Evolutionary conservation across 2,113 vertebrate species (phyloP), one percentile per base, ranked within the genome.

Genomic region (Alaudala cheleensis): DNA sequence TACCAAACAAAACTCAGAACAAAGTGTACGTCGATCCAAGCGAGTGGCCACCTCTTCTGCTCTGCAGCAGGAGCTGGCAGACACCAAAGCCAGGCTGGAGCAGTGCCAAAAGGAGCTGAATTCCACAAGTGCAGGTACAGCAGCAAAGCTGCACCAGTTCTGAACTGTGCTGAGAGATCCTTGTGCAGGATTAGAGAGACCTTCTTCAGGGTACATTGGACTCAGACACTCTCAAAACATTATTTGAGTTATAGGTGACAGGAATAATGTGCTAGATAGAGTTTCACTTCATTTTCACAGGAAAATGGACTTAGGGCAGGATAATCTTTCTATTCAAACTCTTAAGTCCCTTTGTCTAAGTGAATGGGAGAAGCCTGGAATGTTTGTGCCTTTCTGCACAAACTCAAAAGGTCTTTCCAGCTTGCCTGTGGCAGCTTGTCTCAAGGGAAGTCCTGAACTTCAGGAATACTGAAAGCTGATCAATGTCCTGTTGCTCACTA

Each of bases 11-110:
- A 96, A 91, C 8, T 57, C 67, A 0, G 98, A 84, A 33, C 92
- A 95, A 72, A 71, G 95, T 16, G 18, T 96, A 10, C 98, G 99
- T 3, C 98, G 98, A 23, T 99, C 99, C 66, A 95, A 97, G 87
- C 97, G 99, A 49, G 72, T 98, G 92, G 96, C 96, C 21, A 14
- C 81, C 28, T 67, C 62, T 0, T 92, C 86, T 13, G 7, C 37
- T 82, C 92, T 95, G 45, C 91, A 97, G 76, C 88, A 97, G 85
- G 98, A 98, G 57, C 44, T 97, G 22, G 42, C 72, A 85, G 97
- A 97, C 8, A 69, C 97, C 37, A 98, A 97, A 92, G 91, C 93
- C 81, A 98, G 98, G 78, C 96, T 99, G 28, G 96, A 99, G 45
- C 98, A 98, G 40, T 98, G 98, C 70, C 97, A 91, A 21, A 92